Evolutionary conservation across 2,888 invertebrate genomes (phyloP).

Genomic region (Caenorhabditis uteleia): DNA sequence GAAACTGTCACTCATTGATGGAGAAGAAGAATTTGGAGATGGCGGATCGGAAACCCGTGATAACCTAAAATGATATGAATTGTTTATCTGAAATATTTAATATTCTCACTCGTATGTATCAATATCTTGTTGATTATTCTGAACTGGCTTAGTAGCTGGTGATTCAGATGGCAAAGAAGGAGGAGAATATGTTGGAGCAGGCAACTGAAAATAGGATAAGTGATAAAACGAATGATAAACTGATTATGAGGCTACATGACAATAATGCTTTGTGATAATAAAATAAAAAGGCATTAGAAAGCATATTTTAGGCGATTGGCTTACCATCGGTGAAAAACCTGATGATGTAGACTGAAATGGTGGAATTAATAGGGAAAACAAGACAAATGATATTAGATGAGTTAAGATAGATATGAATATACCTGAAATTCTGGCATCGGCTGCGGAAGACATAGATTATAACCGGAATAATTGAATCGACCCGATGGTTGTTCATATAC

Average conservation of each 20-base stretch:
- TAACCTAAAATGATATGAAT: conserved; percentile 40
- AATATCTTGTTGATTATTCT: conserved; percentile 7
- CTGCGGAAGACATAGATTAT: conserved; percentile 47
- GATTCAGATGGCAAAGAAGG: conserved; percentile 48
- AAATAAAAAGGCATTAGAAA: not conserved
- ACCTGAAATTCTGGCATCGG: conserved; percentile 55
- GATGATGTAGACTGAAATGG: conserved; percentile 38
- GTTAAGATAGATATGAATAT: not conserved
- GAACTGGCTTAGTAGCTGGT: conserved; percentile 27
- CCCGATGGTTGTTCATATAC: conserved; percentile 41
- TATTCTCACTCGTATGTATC: conserved; percentile 20
- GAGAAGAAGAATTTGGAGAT: conserved; percentile 36
- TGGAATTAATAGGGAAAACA: not conserved
- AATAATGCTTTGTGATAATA: not conserved
- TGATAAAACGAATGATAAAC: not conserved
- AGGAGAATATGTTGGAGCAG: conserved; percentile 53
- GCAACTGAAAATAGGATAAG: conserved; percentile 33
- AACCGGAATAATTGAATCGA: conserved; percentile 40
- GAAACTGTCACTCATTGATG: conserved; percentile 59
- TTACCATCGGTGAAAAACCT: conserved; percentile 44
- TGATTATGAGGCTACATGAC: not conserved
- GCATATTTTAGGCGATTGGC: not conserved
- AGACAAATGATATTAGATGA: conserved; percentile 3
- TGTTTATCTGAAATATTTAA: not conserved
- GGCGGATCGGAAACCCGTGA: conserved; percentile 39